Base-by-base conservation (phyloP, 1,140 invertebrate genomes). In the Brachionus angularis region DNA sequence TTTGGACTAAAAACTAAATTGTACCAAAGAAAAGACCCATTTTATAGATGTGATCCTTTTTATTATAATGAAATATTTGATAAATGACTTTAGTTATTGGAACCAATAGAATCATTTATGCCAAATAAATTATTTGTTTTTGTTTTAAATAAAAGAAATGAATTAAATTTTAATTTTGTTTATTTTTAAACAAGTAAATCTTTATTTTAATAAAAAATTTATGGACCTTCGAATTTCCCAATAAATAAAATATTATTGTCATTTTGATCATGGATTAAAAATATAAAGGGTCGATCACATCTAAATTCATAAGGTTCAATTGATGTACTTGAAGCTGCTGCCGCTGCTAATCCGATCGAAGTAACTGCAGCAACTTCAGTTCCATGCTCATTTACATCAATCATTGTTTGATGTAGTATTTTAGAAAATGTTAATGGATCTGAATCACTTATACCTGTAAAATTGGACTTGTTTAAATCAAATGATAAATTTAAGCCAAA, bases 321-420 rank as follows among this genome's bases (percentile, higher is more conserved):
- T n/a, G n/a, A n/a, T n/a, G n/a, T n/a, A n/a, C n/a, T n/a, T n/a
- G n/a, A n/a, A 4, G 55, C 12, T 21, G 46, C 53, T 46, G 31
- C 2, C 1, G 5, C 14, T 39, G 49, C 39, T 12, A 74, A 76
- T 72, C 67, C 74, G 62, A 74, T 72, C 42, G 36, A 76, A 14
- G 79, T 77, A 2, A 77, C 78, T 10, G 80, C 82, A 12, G 81
- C 78, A 3, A 81, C 82, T 64, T 79, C 78, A 1, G 79, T 81
- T 2, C 81, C 82, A 58, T 77, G 76, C 72, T 84, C 82, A 71
- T 80, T 78, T 1, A 91, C 78, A 53, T 85, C 83, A 5, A 86
- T 80, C 44, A 84, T 79, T 5, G 85, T 80, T 72, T 84, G 81
- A 72, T 85, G 83, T n/a, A 83, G 71, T 10, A 83, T 77, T 21